Conservation (phyloP, 2,797 vertebrate species). For the Helarctos malayanus region DNA sequence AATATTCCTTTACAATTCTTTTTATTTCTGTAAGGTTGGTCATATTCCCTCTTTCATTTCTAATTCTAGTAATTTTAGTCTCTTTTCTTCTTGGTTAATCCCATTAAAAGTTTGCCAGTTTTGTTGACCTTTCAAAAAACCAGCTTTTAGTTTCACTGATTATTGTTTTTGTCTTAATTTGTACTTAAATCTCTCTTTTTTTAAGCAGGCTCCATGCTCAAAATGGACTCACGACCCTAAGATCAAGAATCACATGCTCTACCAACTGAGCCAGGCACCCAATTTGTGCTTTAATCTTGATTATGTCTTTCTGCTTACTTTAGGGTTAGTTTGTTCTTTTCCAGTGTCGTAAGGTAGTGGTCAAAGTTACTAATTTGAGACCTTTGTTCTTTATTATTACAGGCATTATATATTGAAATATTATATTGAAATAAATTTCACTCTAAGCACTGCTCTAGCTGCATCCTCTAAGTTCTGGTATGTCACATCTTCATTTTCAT, state of each 20-base stretch:
- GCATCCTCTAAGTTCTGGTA: neutral
- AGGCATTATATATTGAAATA: neutral
- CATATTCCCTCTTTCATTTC: neutral
- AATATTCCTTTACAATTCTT: neutral
- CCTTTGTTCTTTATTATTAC: neutral
- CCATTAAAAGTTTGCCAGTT: neutral
- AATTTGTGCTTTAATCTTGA: neutral
- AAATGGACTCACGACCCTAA: no score
- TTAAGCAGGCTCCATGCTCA: neutral
- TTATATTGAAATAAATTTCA: neutral
- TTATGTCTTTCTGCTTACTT: neutral
- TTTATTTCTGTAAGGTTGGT: neutral
- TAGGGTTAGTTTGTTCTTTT: neutral
- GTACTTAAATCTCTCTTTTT: neutral
- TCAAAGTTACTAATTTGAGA: neutral
- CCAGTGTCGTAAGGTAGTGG: neutral
- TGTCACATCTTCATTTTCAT: neutral
- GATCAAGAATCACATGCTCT: neutral
- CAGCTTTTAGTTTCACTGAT: neutral
- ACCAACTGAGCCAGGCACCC: neutral
- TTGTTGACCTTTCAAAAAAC: constrained; percentile 3
- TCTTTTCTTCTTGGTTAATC: neutral
- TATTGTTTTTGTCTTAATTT: neutral
- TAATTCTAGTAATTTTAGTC: neutral
- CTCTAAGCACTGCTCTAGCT: neutral